These are phyloP conservation scores for Pedetes capensis DNA, from an alignment of 2,113 vertebrate genomes.

Conservation along the genomic window DNA sequence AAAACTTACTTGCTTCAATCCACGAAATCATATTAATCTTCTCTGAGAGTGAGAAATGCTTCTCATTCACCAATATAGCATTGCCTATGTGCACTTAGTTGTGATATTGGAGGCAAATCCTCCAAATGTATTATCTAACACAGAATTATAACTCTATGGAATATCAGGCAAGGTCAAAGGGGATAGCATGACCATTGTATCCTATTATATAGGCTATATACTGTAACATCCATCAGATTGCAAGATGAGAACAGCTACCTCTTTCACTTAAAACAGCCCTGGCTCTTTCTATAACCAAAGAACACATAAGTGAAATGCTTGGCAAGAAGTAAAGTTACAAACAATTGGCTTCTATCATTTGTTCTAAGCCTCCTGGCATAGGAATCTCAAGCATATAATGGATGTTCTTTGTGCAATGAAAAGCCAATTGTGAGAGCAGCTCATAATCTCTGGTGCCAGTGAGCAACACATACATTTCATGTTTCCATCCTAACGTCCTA, in stretches of 20 bases:
- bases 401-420: constrained; percentile 37
- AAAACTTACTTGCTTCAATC: not conserved
- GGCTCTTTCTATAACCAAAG: constrained; percentile 37
- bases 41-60: not conserved
- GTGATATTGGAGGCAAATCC: not conserved
- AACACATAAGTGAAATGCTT: constrained; percentile 53
- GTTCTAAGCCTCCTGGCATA: constrained; percentile 8
- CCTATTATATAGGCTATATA: not conserved
- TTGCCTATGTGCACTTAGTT: not conserved
- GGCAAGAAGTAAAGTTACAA: constrained; percentile 46
- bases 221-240: not conserved
- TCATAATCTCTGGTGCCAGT: constrained; percentile 38
- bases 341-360: constrained; percentile 25
- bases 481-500: constrained; percentile 35
- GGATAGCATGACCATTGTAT: not conserved
- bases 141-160: not conserved
- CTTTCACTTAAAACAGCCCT: not conserved
- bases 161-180: not conserved
- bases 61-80: not conserved
- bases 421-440: constrained; percentile 22
- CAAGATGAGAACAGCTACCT: not conserved
- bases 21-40: not conserved
- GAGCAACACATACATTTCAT: constrained; percentile 36
- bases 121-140: not conserved
- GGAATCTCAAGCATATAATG: constrained; percentile 26